These are phyloP conservation scores for Aquatica leii DNA, from an alignment of 2,888 invertebrate species.

Conservation along the genomic window DNA sequence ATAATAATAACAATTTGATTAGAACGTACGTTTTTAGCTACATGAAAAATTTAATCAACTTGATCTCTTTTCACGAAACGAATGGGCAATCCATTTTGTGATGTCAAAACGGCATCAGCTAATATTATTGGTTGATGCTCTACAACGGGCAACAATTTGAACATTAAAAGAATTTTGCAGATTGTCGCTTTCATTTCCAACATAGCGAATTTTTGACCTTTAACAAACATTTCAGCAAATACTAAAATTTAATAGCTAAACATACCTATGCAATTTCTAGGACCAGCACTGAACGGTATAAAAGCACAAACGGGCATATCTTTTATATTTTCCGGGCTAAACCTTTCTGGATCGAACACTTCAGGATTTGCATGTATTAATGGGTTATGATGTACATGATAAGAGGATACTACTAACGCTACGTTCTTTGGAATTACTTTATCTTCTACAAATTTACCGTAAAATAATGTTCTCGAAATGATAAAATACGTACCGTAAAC, in stretches of 20 bases:
- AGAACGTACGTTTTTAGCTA: no score
- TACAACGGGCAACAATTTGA: constrained; percentile 50
- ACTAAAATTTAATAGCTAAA: no score
- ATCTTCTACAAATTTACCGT: not conserved
- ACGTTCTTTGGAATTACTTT: not conserved
- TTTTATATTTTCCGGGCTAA: constrained; percentile 54
- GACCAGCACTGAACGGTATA: constrained; percentile 71
- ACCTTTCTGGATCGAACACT: constrained; percentile 65
- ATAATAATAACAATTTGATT: no score
- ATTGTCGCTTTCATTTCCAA: constrained; percentile 65
- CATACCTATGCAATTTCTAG: constrained; percentile 69
- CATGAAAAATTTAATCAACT: no score
- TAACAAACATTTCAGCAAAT: not conserved
- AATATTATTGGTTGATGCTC: constrained; percentile 60
- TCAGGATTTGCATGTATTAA: constrained; percentile 65
- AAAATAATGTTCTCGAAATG: not conserved
- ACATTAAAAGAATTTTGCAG: constrained; percentile 63
- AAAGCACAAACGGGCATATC: constrained; percentile 63
- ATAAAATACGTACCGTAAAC: constrained; percentile 44
- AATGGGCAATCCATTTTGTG: constrained; percentile 61
- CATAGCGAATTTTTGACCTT: constrained; percentile 62
- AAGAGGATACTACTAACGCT: constrained; percentile 58
- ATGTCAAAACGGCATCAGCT: constrained; percentile 62
- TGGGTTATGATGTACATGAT: constrained; percentile 62
- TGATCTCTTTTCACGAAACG: constrained; percentile 43